Base-by-base conservation (phyloP, 2,113 vertebrate genomes). In the Hyaena hyaena region DNA sequence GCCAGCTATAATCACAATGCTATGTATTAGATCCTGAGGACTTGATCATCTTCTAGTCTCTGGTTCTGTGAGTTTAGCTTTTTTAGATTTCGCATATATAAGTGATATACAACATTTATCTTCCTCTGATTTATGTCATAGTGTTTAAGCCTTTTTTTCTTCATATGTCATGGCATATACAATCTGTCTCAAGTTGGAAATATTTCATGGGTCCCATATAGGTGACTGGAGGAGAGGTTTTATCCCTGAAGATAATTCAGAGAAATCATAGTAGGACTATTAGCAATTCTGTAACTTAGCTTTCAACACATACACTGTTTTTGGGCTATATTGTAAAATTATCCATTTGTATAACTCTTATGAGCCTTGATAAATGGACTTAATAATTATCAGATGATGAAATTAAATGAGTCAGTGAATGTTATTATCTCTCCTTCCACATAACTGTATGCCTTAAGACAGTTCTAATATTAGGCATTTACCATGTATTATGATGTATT, bases 361-460 rank as follows among this genome's bases (percentile, higher is more conserved):
- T 48, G 28, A 33, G 90, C 6, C 80, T 88, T 98, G 97, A 97
- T 96, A 97, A 98, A 97, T 95, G 90, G 48, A 69, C 97, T 93
- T 96, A 86, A 82, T 93, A 92, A 96, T 80, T 94, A 93, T 94
- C 87, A 97, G 83, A 94, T 21, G 23, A 71, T 48, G 93, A 90
- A 97, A 96, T 96, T 98, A 97, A 98, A 98, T 98, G 97, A 98
- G 94, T 98, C 93, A 83, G 93, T 65, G 98, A 98, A 98, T 98
- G 97, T 97, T 98, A 98, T 98, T 98, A 90, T 26, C 95, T 97
- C 95, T 98, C 92, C 31, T 88, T 96, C 86, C 50, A 33, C 94
- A 94, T 96, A 97, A 97, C 94, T 97, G 4, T 88, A 11, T 97
- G 96, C 98, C 96, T 98, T 97, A 98, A 98, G 97, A 98, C 84